Evolutionary conservation across 1,140 invertebrate species (phyloP).

Genomic region (Aleiodes sp.): DNA sequence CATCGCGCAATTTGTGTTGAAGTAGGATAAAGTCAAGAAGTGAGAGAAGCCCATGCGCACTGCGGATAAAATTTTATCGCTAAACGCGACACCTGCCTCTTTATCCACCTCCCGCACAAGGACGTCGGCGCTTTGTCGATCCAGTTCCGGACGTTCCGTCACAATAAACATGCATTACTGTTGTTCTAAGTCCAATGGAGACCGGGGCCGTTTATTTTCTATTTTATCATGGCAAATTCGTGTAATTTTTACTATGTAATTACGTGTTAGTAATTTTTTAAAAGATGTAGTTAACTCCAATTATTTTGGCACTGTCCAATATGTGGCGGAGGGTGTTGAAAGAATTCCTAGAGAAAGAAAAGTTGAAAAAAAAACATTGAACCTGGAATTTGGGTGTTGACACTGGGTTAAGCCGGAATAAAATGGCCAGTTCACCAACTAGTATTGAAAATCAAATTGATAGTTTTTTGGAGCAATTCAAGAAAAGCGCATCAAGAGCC

Average conservation of each 20-base stretch:
- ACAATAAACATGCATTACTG: constrained; percentile 2
- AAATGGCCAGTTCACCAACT: constrained; percentile 74
- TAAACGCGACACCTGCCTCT: neutral
- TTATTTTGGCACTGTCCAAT: too few species aligned
- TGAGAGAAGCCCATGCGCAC: constrained; percentile 8
- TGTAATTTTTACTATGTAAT: too few species aligned
- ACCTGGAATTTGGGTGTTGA: constrained; percentile 14
- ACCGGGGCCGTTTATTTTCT: neutral
- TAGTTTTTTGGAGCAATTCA: constrained; percentile 82
- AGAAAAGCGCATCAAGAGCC: constrained; percentile 76
- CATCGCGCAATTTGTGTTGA: constrained; percentile 7
- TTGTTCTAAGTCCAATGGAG: neutral
- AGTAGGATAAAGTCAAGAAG: neutral
- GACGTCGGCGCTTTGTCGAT: constrained; percentile 17
- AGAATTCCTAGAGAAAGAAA: neutral
- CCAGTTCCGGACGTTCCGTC: constrained; percentile 16
- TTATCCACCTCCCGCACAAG: neutral
- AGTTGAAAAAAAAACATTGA: neutral
- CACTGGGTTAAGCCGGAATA: neutral
- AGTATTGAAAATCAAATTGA: constrained; percentile 83
- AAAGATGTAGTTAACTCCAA: too few species aligned
- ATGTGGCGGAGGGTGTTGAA: too few species aligned
- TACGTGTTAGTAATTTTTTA: too few species aligned
- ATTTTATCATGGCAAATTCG: too few species aligned
- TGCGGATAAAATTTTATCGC: neutral